Evolutionary conservation across 2,888 invertebrate species (phyloP).

Genomic region (Catocala nupta): DNA sequence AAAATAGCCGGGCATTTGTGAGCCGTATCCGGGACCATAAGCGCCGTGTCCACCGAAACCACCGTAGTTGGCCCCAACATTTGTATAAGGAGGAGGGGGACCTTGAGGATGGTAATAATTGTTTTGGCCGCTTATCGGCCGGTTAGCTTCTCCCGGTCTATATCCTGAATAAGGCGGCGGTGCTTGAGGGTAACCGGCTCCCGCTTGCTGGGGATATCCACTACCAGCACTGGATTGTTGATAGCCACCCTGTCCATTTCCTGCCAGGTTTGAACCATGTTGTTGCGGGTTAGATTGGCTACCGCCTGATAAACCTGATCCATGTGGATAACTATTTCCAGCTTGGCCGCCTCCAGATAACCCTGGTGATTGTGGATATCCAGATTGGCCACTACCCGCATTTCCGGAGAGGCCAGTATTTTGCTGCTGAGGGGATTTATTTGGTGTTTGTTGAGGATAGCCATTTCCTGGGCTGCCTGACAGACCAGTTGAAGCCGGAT

Average conservation of each 20-base stretch:
- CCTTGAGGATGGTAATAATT: slow-evolving; percentile 72
- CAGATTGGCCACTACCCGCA: slow-evolving; percentile 39
- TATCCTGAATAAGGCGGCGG: slow-evolving; percentile 67
- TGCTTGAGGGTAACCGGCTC: slow-evolving; percentile 44
- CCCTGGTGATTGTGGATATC: slow-evolving; percentile 56
- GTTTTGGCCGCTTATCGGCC: slow-evolving; percentile 50
- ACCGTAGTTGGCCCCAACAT: slow-evolving; percentile 58
- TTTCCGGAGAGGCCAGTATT: slow-evolving; percentile 35
- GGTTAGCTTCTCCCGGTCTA: slow-evolving; percentile 32
- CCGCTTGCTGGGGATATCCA: slow-evolving; percentile 9
- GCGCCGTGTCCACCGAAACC: slow-evolving; percentile 62
- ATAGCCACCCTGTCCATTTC: slow-evolving; percentile 2
- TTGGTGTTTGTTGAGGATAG: slow-evolving; percentile 56
- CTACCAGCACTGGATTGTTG: slow-evolving; percentile 20
- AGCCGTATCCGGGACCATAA: slow-evolving; percentile 63
- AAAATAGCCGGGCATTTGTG: slow-evolving; percentile 79
- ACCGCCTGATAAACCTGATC: background rate
- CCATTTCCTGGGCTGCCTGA: slow-evolving; percentile 68
- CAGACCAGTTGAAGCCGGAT: slow-evolving; percentile 73
- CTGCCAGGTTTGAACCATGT: background rate
- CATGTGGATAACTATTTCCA: slow-evolving; percentile 43
- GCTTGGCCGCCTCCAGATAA: slow-evolving; percentile 55
- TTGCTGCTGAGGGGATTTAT: slow-evolving; percentile 52
- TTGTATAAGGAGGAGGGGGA: slow-evolving; percentile 72
- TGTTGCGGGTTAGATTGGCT: slow-evolving; percentile 1